Percentiles rank a stretch among this genome's conserved stretches.
Conservation (phyloP, 1,140 invertebrate species). For the Lanistes nyassanus region DNA sequence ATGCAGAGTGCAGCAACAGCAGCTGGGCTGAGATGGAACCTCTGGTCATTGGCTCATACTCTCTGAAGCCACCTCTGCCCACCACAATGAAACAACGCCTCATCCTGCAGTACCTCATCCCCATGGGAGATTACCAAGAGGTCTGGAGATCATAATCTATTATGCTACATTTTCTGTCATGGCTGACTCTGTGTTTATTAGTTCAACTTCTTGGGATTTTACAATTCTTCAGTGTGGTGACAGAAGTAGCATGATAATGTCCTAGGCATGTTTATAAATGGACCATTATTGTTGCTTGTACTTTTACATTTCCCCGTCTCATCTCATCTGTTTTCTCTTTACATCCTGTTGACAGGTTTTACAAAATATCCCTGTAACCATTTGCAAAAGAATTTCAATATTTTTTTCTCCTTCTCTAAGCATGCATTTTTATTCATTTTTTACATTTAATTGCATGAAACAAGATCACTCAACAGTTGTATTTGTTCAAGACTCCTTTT, state of each 20-base stretch:
- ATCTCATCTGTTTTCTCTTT: no score
- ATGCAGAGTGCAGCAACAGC: constrained; percentile 75
- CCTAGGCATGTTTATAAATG: no score
- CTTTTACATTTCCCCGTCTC: no score
- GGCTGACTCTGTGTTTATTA: no score
- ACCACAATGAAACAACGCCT: constrained; percentile 89
- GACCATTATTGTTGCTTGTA: no score
- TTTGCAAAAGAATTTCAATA: no score
- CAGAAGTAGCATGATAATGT: neutral
- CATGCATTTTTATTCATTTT: no score
- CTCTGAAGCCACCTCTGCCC: constrained; percentile 90
- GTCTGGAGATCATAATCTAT: constrained; percentile 68
- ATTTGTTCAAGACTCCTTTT: neutral
- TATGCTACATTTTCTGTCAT: no score
- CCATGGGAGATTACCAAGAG: constrained; percentile 97
- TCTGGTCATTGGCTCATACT: constrained; percentile 85
- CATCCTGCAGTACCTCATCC: constrained; percentile 90
- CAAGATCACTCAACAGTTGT: neutral
- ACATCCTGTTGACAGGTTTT: no score
- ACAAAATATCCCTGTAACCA: no score
- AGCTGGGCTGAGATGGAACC: constrained; percentile 91
- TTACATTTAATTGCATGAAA: no score
- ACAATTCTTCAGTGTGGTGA: neutral
- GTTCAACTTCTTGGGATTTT: constrained; percentile 6
- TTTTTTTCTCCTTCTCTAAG: no score